These are phyloP conservation scores for Rhyacichthys aspro DNA, from an alignment of 2,797 vertebrate species.

Conservation along the genomic window DNA sequence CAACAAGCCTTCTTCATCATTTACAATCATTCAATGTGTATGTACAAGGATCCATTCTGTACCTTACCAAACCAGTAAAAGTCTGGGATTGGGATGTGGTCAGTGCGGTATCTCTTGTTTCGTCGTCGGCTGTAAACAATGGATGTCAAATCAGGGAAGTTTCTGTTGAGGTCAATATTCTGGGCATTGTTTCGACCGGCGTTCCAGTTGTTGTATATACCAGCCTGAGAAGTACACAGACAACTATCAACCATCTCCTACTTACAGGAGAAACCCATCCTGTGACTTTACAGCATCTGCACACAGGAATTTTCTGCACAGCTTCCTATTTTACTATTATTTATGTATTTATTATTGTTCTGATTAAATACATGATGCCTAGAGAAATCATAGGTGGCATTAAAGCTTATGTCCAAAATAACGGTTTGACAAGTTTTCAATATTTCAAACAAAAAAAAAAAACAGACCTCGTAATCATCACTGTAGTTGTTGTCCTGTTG, in stretches of 20 bases:
- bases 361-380: too few relatives aligned
- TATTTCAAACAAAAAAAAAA: neutral
- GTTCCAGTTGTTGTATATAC: slow-evolving; percentile 79
- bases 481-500: slow-evolving; percentile 53
- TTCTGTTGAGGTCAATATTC: slow-evolving; percentile 92
- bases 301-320: too few relatives aligned
- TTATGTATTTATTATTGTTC: too few relatives aligned
- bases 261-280: too few relatives aligned
- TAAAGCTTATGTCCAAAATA: too few relatives aligned
- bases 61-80: slow-evolving; percentile 98
- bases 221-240: slow-evolving; percentile 17
- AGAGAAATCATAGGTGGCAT: too few relatives aligned
- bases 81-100: slow-evolving; percentile 92
- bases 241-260: too few relatives aligned
- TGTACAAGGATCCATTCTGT: slow-evolving; percentile 66
- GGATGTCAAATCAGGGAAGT: slow-evolving; percentile 94
- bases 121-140: slow-evolving; percentile 83
- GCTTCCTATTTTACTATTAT: too few relatives aligned
- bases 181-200: slow-evolving; percentile 89
- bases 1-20: neutral
- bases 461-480: slow-evolving; percentile 67
- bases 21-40: slow-evolving; percentile 8
- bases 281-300: too few relatives aligned
- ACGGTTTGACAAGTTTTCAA: too few relatives aligned
- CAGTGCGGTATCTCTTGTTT: slow-evolving; percentile 75